Percentiles rank a stretch among this genome's conserved stretches.
Evolutionary conservation across 2,797 vertebrate genomes (phyloP).

Genomic region (Bradypodion pumilum): DNA sequence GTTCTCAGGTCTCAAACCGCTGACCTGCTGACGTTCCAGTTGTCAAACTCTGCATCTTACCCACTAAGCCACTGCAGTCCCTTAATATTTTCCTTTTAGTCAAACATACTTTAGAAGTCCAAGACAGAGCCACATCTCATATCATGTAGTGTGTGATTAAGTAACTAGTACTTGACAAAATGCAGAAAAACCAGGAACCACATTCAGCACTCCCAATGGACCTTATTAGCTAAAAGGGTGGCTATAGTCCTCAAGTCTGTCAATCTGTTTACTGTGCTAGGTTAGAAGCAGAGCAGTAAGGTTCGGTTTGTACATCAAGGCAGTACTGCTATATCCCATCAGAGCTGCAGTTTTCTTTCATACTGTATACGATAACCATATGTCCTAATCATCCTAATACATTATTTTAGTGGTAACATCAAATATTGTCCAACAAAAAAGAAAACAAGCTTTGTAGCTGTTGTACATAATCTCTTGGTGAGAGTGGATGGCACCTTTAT

Average conservation of each 20-base stretch:
- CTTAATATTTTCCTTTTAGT: accelerated
- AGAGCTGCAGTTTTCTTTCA: background rate
- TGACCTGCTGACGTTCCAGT: too few relatives aligned
- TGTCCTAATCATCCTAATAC: background rate
- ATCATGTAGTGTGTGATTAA: background rate
- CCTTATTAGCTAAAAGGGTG: background rate
- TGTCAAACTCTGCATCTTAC: too few relatives aligned
- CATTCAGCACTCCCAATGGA: too few relatives aligned
- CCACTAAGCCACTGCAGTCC: too few relatives aligned
- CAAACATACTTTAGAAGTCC: background rate
- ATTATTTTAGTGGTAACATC: conserved; percentile 1
- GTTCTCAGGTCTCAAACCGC: too few relatives aligned
- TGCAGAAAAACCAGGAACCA: background rate
- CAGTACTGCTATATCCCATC: background rate
- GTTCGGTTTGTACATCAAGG: background rate
- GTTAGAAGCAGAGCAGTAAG: background rate
- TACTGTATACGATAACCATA: background rate
- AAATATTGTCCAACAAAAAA: background rate
- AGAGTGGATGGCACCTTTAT: too few relatives aligned
- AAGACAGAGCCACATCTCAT: background rate
- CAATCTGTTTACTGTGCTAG: background rate
- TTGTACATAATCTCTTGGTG: too few relatives aligned
- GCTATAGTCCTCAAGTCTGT: background rate
- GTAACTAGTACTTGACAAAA: background rate
- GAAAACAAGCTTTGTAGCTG: too few relatives aligned